These are phyloP conservation scores for Rhabdomys pumilio DNA, from an alignment of 2,797 vertebrate genomes.

Conservation along the genomic window DNA sequence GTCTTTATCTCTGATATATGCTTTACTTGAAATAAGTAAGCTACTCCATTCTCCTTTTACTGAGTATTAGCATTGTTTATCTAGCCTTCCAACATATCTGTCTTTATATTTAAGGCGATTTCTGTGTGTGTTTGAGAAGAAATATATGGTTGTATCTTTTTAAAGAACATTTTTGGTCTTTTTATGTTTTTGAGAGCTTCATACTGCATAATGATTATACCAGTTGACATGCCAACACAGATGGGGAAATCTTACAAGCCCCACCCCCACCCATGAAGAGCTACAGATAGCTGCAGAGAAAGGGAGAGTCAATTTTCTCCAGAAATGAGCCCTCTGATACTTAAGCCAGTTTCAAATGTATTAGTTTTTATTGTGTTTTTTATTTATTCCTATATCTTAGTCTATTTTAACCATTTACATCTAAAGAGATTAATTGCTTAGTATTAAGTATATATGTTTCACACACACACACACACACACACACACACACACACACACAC, in stretches of 20 bases:
- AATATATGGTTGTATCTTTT: background rate
- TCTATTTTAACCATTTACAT: background rate
- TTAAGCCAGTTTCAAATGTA: background rate
- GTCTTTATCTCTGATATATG: background rate
- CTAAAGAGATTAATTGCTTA: background rate
- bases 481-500: too few relatives aligned
- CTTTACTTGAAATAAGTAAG: constrained; percentile 34
- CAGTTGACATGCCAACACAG: background rate
- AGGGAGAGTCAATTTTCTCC: background rate
- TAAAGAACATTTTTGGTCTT: background rate
- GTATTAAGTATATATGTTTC: background rate
- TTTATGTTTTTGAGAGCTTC: background rate
- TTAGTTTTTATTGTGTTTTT: background rate
- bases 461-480: background rate
- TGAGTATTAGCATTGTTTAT: background rate
- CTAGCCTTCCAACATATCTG: background rate
- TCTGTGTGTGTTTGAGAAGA: background rate
- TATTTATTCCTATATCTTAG: background rate
- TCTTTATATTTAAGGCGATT: background rate
- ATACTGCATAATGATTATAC: background rate
- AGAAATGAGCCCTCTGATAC: background rate
- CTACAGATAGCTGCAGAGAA: background rate
- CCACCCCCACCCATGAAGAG: background rate
- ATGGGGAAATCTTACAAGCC: background rate
- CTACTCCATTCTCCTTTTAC: background rate